Conservation (phyloP, 2,888 invertebrate genomes). For the Cyaniris semiargus region DNA sequence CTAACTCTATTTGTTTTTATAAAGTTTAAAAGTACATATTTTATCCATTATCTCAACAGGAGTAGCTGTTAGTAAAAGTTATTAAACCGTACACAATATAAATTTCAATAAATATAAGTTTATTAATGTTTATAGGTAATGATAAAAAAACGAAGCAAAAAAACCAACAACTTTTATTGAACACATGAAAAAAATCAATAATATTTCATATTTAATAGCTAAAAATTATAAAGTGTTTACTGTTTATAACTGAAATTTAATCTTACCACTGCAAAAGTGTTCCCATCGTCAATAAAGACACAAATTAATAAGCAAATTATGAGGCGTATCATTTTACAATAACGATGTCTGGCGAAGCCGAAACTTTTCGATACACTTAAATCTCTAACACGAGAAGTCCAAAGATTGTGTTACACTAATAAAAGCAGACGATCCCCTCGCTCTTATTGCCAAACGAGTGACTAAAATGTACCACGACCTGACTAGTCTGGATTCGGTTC, state of each 20-base stretch:
- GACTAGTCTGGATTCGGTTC: conserved; percentile 35
- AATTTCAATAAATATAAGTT: not conserved
- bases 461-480: conserved; percentile 63
- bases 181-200: not conserved
- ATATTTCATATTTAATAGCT: not conserved
- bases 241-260: conserved; percentile 36
- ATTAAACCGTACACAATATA: not conserved
- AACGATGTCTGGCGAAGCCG: not conserved
- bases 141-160: not conserved
- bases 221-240: not conserved
- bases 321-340: conserved; percentile 52
- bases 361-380: conserved; percentile 26
- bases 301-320: conserved; percentile 54
- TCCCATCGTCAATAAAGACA: conserved; percentile 46
- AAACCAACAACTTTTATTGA: not conserved
- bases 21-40: not conserved
- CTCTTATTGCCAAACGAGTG: conserved; percentile 58
- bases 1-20: not conserved
- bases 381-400: conserved; percentile 47
- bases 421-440: conserved; percentile 62
- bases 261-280: conserved; percentile 56
- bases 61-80: not conserved
- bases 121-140: not conserved
- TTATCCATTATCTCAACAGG: not conserved
- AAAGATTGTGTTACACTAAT: conserved; percentile 72